phyloP scores from a whole-genome alignment of 2,888 invertebrate genomes.

The Hyppa rectilinea region DNA sequence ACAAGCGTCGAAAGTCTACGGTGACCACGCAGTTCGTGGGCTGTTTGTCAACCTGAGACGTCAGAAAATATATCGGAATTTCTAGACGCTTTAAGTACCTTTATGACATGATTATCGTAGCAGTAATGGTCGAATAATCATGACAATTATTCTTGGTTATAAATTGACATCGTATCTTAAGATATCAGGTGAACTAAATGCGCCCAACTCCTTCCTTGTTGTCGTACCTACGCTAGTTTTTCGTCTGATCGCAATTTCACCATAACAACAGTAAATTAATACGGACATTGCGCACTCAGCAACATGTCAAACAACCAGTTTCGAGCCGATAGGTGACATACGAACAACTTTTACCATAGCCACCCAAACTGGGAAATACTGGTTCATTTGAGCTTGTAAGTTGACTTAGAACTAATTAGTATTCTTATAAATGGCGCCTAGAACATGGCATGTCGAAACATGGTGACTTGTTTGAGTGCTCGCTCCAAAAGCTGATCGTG shows the following conservation, averaged over 20 bases:
- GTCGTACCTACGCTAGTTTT: conserved; percentile 23
- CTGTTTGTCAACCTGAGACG: fast-evolving
- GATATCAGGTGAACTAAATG: neutral
- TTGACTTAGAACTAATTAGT: conserved; percentile 61
- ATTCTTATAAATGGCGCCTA: conserved; percentile 44
- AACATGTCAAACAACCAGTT: conserved; percentile 52
- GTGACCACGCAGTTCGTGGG: too few relatives aligned
- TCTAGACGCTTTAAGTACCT: neutral
- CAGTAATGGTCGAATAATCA: neutral
- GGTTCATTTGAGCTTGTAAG: conserved; percentile 51
- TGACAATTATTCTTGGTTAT: neutral
- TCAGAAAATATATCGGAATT: neutral
- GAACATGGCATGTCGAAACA: conserved; percentile 33
- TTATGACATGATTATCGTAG: neutral
- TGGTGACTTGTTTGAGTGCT: conserved; percentile 20
- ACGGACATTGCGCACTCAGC: conserved; percentile 56
- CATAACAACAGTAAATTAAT: conserved; percentile 59
- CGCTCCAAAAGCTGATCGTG: conserved; percentile 22
- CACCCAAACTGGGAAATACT: conserved; percentile 54
- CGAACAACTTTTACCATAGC: conserved; percentile 69
- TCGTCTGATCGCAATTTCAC: conserved; percentile 54
- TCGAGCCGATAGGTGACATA: conserved; percentile 56
- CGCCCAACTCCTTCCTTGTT: conserved; percentile 17
- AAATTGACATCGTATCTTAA: conserved; percentile 2
- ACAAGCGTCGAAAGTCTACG: neutral